Evolutionary conservation across 2,797 vertebrate species (phyloP), one percentile per base, ranked within the genome.

Genomic region (Pygocentrus nattereri): DNA sequence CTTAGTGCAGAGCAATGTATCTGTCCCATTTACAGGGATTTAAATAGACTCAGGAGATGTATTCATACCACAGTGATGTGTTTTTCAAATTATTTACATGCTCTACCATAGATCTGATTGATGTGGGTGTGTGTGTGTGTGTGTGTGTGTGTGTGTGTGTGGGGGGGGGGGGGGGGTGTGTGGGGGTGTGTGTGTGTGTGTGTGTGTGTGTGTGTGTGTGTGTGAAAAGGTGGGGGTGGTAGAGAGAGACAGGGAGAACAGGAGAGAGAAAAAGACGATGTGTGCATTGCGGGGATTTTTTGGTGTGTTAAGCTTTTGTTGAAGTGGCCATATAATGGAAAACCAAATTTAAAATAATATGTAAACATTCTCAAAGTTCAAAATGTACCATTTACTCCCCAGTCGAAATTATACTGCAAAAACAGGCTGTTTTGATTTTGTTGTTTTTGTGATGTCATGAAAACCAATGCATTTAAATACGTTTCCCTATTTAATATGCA

Each of bases 21-120:
- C 30, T 81, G 82, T 76, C 76, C 80, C 31, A 83, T 84, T 79
- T 75, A 44, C 44, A 74, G 67, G 52, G 75, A 79, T 81, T 81
- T 81, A 83, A 71, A 84, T 65, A 61, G 73, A 25, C 41, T 72
- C 59, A 5, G 76, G 41, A 25, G 47, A 61, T 34, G 68, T 49
- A 25, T 75, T 41, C 31, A 65, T 68, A 74, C 16, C 15, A 8
- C 38, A 31, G 52, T 70, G 23, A 16, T 27, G 25, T 67, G 34
- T 30, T 8, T 74, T 74, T 27, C 4, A 23, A 23, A n/a, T 73
- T 21, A 41, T 74, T 74, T 74, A 74, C 71, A 59, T 58, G 34
- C 13, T 58, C 11, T 34, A 10, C 34, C 16, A 16, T 23, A 41
- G 4, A 38, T 56, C 65, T 69, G 52, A 52, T 52, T 49, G 25